phyloP scores from a whole-genome alignment of 2,797 vertebrate genomes.

The Myotis findleyi region DNA sequence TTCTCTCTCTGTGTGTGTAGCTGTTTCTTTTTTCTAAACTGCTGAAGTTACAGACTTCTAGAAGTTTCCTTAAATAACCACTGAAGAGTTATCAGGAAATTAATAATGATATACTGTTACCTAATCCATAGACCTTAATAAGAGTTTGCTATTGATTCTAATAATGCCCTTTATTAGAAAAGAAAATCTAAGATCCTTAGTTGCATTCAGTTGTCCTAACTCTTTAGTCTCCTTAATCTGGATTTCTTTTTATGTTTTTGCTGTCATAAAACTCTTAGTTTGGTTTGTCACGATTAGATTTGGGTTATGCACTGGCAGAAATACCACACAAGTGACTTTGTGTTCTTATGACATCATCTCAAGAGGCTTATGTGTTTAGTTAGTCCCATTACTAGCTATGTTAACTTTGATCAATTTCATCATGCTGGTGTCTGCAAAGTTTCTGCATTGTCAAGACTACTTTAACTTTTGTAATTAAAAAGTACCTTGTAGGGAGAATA shows the following conservation, averaged over 20 bases:
- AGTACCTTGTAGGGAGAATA: neutral
- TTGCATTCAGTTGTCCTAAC: neutral
- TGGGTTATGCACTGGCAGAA: neutral
- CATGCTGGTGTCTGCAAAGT: neutral
- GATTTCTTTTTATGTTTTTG: conserved; percentile 23
- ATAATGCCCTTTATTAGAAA: neutral
- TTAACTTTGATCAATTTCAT: conserved; percentile 48
- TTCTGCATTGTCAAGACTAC: neutral
- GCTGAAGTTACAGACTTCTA: conserved; percentile 12
- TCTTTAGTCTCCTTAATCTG: conserved; percentile 10
- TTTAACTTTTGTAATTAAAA: conserved; percentile 20
- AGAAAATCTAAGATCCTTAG: neutral
- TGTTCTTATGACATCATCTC: neutral
- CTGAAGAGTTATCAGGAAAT: conserved; percentile 22
- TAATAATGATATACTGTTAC: conserved; percentile 31
- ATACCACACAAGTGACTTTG: neutral
- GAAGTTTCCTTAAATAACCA: conserved; percentile 19
- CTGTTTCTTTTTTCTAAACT: conserved; percentile 45
- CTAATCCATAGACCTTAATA: neutral
- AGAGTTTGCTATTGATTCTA: conserved; percentile 35
- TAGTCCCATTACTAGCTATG: neutral
- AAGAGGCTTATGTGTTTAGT: neutral
- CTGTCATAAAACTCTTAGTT: neutral
- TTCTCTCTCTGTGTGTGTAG: neutral
- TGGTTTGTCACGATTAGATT: neutral